phyloP scores from a whole-genome alignment of 23 tunicate species.

The Styela clava region DNA sequence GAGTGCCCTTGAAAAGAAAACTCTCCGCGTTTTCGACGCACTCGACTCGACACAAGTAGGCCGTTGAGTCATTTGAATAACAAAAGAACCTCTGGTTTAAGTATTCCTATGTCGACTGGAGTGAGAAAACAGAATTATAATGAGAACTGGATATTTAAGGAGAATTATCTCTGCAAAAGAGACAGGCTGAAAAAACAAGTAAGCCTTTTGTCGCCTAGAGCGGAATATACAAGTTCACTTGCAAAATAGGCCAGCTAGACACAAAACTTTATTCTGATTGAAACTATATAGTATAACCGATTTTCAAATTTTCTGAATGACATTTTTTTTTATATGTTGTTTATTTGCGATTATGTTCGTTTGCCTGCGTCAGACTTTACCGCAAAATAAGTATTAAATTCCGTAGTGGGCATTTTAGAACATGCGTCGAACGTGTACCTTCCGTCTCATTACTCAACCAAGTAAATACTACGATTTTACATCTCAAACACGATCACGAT shows the following conservation, averaged over 20 bases:
- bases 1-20: neutral
- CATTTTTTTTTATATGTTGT: too few relatives aligned
- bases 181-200: too few relatives aligned
- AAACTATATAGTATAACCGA: too few relatives aligned
- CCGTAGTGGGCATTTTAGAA: neutral
- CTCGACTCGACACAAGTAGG: neutral
- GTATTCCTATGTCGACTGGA: neutral
- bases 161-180: too few relatives aligned
- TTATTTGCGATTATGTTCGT: too few relatives aligned
- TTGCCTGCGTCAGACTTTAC: neutral
- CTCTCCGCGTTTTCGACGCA: neutral
- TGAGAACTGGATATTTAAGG: too few relatives aligned
- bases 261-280: too few relatives aligned
- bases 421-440: neutral
- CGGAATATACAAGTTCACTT: too few relatives aligned
- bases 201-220: too few relatives aligned
- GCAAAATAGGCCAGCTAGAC: too few relatives aligned
- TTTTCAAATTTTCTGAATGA: too few relatives aligned
- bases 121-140: neutral
- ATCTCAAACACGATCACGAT: neutral
- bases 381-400: neutral
- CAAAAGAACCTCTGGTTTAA: neutral
- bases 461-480: neutral
- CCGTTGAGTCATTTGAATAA: neutral
- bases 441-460: neutral